Evolutionary conservation across 2,797 vertebrate species (phyloP).

Genomic region (Anabacerthia variegaticeps): DNA sequence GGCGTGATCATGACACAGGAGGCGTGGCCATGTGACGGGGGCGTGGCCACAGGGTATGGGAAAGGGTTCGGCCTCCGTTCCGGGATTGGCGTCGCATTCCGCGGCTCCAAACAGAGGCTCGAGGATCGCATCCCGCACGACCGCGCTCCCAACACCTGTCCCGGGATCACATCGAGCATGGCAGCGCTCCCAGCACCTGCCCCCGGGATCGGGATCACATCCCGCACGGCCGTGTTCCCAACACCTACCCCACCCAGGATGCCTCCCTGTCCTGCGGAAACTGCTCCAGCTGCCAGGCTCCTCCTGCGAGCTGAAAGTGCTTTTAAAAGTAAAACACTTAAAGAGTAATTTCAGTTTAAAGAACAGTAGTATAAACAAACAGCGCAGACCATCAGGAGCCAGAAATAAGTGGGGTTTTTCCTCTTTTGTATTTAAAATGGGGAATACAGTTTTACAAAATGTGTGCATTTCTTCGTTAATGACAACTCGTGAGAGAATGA

Average conservation of each 20-base stretch:
- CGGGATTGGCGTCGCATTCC: background rate
- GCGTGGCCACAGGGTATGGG: background rate
- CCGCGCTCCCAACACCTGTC: background rate
- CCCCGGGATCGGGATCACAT: rapidly evolving
- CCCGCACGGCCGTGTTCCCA: rapidly evolving
- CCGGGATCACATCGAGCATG: background rate
- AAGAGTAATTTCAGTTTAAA: background rate
- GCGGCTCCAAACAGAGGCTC: background rate
- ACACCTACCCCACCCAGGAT: rapidly evolving
- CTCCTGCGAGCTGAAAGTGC: rapidly evolving
- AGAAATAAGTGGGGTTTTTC: background rate
- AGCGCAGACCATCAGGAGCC: rapidly evolving
- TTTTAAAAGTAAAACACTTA: background rate
- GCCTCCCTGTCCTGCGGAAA: rapidly evolving
- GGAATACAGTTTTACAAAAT: background rate
- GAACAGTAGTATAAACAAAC: background rate
- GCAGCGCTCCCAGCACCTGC: background rate
- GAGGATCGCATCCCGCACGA: background rate
- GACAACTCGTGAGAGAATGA: background rate
- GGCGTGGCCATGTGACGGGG: background rate
- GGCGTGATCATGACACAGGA: rapidly evolving
- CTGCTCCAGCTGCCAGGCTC: rapidly evolving
- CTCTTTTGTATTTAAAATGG: background rate
- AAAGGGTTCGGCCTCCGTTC: background rate
- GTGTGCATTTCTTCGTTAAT: background rate